Conservation (phyloP, 2,797 vertebrate species). For the Cyprinella venusta region DNA sequence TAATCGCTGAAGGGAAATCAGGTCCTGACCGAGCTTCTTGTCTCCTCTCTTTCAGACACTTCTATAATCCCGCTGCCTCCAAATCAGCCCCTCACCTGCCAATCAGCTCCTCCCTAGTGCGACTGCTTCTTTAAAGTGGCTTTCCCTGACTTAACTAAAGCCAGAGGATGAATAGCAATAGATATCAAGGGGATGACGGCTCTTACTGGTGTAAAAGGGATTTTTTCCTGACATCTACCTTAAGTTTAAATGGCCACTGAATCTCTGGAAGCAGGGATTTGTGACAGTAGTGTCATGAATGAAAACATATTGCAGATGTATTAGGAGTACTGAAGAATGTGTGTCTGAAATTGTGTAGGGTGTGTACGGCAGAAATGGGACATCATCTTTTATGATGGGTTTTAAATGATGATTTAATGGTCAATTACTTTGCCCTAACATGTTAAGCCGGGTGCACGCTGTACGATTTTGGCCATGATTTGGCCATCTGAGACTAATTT, state of each 20-base stretch:
- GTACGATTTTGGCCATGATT: neutral
- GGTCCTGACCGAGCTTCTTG: constrained; percentile 29
- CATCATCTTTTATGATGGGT: neutral
- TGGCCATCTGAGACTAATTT: neutral
- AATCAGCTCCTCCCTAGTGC: constrained; percentile 44
- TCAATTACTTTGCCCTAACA: neutral
- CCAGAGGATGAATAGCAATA: constrained; percentile 51
- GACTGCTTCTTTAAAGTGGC: constrained; percentile 51
- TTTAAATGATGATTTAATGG: neutral
- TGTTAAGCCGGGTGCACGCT: neutral
- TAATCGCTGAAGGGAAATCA: constrained; percentile 51
- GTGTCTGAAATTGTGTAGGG: neutral
- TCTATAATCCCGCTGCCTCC: constrained; percentile 46
- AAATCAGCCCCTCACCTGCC: constrained; percentile 53
- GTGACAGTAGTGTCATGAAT: constrained; percentile 18
- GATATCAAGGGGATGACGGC: constrained; percentile 28
- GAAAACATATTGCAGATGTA: neutral
- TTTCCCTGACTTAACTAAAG: constrained; percentile 51
- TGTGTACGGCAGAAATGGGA: neutral
- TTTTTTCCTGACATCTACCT: constrained; percentile 48
- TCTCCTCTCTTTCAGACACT: constrained; percentile 40
- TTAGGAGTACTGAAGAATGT: neutral
- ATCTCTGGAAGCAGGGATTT: constrained; percentile 25
- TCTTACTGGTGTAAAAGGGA: constrained; percentile 27
- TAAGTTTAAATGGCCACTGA: constrained; percentile 43